These are phyloP conservation scores for Octomys mimax DNA, from an alignment of 2,797 vertebrate genomes.

Conservation along the genomic window DNA sequence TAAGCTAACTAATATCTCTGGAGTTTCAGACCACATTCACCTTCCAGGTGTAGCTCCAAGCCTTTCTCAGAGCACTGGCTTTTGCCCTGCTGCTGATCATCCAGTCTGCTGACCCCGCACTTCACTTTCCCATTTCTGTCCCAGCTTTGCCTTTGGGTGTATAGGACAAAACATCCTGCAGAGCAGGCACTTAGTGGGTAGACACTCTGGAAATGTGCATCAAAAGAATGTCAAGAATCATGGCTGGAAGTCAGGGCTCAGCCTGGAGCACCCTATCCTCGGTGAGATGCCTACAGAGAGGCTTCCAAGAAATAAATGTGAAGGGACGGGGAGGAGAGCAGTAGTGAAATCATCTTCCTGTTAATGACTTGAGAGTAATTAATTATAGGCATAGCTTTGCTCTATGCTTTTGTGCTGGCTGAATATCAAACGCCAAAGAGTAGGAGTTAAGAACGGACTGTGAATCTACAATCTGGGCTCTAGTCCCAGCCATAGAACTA, in stretches of 20 bases:
- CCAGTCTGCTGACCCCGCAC: not conserved
- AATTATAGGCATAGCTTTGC: not conserved
- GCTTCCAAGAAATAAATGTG: conserved; percentile 11
- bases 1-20: not conserved
- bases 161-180: not conserved
- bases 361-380: conserved; percentile 39
- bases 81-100: not conserved
- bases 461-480: conserved; percentile 13
- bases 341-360: conserved; percentile 13
- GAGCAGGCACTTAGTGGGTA: not conserved
- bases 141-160: conserved; percentile 19
- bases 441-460: not conserved
- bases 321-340: not conserved
- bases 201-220: not conserved
- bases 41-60: not conserved
- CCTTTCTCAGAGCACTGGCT: not conserved
- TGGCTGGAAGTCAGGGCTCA: not conserved
- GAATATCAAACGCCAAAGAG: conserved; percentile 36
- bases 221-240: not conserved
- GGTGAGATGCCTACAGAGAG: not conserved
- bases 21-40: conserved; percentile 26
- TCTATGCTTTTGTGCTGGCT: conserved; percentile 24
- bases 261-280: not conserved
- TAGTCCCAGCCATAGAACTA: not conserved
- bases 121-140: conserved; percentile 12